phyloP scores from a whole-genome alignment of 2,888 invertebrate genomes.

The Drosophila pseudotalamancana region DNA sequence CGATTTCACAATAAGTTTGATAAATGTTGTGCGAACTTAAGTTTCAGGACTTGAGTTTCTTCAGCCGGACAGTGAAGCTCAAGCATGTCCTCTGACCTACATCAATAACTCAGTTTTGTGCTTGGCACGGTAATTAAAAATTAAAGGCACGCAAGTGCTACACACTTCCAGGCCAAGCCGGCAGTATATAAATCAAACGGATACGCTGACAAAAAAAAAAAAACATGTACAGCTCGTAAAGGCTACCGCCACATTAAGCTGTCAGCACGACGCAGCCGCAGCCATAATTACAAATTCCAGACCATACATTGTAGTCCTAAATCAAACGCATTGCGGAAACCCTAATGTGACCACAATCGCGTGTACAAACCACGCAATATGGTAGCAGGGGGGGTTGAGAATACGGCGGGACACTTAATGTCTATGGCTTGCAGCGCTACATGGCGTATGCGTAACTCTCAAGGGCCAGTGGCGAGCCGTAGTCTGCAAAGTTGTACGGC shows the following conservation, averaged over 20 bases:
- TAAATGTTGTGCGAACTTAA: conserved; percentile 17
- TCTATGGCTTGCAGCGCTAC: conserved; percentile 22
- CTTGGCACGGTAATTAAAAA: conserved; percentile 68
- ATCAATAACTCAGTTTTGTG: conserved; percentile 68
- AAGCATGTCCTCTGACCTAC: conserved; percentile 49
- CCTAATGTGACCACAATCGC: conserved; percentile 70
- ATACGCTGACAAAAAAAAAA: conserved; percentile 36
- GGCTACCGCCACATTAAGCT: conserved; percentile 63
- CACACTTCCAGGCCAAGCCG: conserved; percentile 23
- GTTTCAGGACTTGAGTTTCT: conserved; percentile 15
- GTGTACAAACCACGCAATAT: conserved; percentile 64
- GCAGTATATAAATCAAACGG: conserved; percentile 64
- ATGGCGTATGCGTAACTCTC: conserved; percentile 49
- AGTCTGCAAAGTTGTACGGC: conserved; percentile 38
- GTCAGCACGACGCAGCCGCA: conserved; percentile 48
- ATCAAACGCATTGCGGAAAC: conserved; percentile 72
- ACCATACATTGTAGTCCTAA: conserved; percentile 66
- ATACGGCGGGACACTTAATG: not conserved
- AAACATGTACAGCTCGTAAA: conserved; percentile 65
- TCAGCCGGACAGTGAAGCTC: not conserved
- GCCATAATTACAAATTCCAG: conserved; percentile 70
- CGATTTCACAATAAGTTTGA: conserved; percentile 25
- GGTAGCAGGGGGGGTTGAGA: not conserved
- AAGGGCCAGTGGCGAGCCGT: conserved; percentile 11
- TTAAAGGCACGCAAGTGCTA: conserved; percentile 63